Evolutionary conservation across 2,888 invertebrate species (phyloP).

Genomic region (Eulithis testata): DNA sequence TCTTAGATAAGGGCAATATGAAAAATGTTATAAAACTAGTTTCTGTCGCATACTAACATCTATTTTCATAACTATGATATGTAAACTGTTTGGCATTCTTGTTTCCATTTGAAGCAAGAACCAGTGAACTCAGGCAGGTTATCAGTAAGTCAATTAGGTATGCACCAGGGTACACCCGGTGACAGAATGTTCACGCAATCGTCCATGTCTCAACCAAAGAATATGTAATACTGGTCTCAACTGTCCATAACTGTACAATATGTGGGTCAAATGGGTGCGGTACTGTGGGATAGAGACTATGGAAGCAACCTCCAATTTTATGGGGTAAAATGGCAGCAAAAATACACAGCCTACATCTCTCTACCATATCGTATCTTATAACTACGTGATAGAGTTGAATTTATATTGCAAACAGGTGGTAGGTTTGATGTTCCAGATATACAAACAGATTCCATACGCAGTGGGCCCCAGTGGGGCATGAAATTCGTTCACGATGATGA

Average conservation of each 20-base stretch:
- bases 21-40: no score
- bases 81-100: no score
- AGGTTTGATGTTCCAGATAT: constrained; percentile 7
- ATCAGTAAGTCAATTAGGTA: constrained; percentile 50
- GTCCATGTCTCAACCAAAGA: constrained; percentile 51
- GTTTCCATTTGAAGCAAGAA: constrained; percentile 13
- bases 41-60: no score
- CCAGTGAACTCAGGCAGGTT: constrained; percentile 36
- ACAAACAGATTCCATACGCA: constrained; percentile 12
- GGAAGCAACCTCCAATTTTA: constrained; percentile 18
- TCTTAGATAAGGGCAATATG: no score
- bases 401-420: constrained; percentile 1
- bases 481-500: constrained; percentile 28
- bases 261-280: constrained; percentile 50
- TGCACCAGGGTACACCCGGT: constrained; percentile 43
- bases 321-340: constrained; percentile 5
- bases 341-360: constrained; percentile 1
- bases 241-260: constrained; percentile 52
- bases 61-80: no score
- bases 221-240: constrained; percentile 36
- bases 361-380: constrained; percentile 3
- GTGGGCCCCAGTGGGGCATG: constrained; percentile 11
- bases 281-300: constrained; percentile 45
- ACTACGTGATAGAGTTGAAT: constrained; percentile 1
- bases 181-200: constrained; percentile 54